Percentiles rank a stretch among this genome's conserved stretches.
phyloP scores from a whole-genome alignment of 2,888 invertebrate species.

The Timema cristinae region DNA sequence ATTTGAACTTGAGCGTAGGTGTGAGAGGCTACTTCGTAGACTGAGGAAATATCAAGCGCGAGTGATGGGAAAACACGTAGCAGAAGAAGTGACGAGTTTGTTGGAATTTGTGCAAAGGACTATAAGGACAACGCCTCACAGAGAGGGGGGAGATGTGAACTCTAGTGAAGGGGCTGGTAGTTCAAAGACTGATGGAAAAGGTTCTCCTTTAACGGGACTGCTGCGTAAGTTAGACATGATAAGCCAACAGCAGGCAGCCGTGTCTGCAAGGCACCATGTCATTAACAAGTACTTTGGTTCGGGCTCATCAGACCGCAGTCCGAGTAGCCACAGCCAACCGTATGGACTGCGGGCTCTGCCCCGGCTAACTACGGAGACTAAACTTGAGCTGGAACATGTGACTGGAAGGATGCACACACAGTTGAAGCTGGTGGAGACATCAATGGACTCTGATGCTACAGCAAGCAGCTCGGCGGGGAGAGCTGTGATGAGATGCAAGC shows the following conservation, averaged over 20 bases:
- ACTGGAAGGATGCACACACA: slow-evolving; percentile 70
- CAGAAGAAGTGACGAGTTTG: slow-evolving; percentile 73
- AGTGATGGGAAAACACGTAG: slow-evolving; percentile 69
- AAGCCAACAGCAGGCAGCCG: slow-evolving; percentile 44
- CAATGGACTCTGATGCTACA: slow-evolving; percentile 89
- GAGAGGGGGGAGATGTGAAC: not conserved
- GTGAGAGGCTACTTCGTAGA: slow-evolving; percentile 68
- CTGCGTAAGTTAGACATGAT: slow-evolving; percentile 53
- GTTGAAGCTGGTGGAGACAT: slow-evolving; percentile 66
- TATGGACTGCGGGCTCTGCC: slow-evolving; percentile 21
- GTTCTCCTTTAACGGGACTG: slow-evolving; percentile 43
- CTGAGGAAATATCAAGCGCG: slow-evolving; percentile 72
- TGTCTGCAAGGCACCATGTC: slow-evolving; percentile 42
- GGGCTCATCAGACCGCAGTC: slow-evolving; percentile 44
- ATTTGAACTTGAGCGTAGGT: slow-evolving; percentile 61
- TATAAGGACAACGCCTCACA: slow-evolving; percentile 21
- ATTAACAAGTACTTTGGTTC: slow-evolving; percentile 51
- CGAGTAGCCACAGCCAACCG: not conserved
- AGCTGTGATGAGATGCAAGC: slow-evolving; percentile 84
- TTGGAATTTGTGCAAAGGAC: slow-evolving; percentile 63
- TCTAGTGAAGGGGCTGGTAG: slow-evolving; percentile 8
- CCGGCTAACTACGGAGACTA: slow-evolving; percentile 32
- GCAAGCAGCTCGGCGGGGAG: slow-evolving; percentile 89
- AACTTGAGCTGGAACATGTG: slow-evolving; percentile 49
- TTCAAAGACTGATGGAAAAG: slow-evolving; percentile 18